Evolutionary conservation across 2,113 vertebrate genomes (phyloP).

Genomic region (Nannospalax galili): DNA sequence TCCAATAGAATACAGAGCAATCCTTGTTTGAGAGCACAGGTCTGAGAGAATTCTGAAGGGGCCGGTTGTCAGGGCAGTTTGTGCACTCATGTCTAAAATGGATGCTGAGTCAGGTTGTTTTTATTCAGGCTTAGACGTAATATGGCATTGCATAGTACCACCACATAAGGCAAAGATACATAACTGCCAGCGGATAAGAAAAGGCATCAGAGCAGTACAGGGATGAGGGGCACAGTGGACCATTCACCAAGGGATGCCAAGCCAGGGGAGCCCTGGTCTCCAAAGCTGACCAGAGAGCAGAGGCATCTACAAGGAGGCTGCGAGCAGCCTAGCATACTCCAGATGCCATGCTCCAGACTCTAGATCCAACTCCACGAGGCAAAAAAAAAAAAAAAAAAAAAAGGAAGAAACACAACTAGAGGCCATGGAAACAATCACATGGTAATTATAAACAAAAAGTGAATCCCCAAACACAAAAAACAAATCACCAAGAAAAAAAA

Average conservation of each 20-base stretch:
- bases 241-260: fast-evolving
- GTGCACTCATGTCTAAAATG: no score
- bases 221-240: not conserved
- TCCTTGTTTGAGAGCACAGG: no score
- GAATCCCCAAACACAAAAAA: no score
- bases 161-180: not conserved
- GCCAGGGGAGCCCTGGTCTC: not conserved
- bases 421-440: not conserved
- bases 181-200: not conserved
- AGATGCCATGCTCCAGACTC: not conserved
- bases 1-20: no score
- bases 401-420: not conserved
- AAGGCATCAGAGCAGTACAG: no score
- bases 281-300: not conserved
- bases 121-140: no score
- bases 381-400: no score
- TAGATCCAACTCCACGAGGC: not conserved
- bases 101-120: no score
- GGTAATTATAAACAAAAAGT: not conserved
- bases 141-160: no score
- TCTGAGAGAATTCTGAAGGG: no score
- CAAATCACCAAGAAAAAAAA: no score
- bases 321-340: not conserved
- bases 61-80: no score
- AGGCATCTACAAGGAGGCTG: not conserved